phyloP scores from a whole-genome alignment of 1,140 invertebrate genomes.

The Pseudomyrmex dendroicus region DNA sequence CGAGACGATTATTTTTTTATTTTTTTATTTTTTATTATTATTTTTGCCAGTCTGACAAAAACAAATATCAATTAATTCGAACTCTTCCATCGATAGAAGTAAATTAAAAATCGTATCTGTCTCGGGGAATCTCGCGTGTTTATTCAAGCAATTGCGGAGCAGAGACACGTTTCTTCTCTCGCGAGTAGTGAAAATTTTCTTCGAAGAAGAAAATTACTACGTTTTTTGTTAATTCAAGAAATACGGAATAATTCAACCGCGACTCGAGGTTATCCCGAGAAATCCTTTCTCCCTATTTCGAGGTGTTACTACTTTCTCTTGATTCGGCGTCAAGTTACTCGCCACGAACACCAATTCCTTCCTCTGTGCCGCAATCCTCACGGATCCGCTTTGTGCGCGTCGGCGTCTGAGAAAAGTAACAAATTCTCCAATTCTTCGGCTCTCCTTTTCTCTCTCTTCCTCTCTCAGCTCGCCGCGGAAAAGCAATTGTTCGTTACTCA shows the following conservation, averaged over 20 bases:
- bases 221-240: background rate
- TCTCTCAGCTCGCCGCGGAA: background rate
- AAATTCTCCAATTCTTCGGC: constrained; percentile 49
- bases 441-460: background rate
- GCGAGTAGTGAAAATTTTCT: constrained; percentile 24
- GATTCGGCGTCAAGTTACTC: constrained; percentile 16
- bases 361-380: constrained; percentile 15
- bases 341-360: constrained; percentile 35
- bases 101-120: constrained; percentile 10
- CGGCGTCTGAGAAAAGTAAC: constrained; percentile 46
- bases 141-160: background rate
- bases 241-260: too few relatives aligned
- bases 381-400: constrained; percentile 40
- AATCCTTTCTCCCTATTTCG: constrained; percentile 1
- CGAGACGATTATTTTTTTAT: too few relatives aligned
- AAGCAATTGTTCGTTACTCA: constrained; percentile 51
- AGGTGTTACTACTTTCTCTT: constrained; percentile 13
- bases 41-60: background rate
- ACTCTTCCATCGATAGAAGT: background rate
- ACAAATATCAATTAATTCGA: background rate
- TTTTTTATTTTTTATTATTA: background rate
- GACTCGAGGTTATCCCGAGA: background rate
- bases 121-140: background rate
- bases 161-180: background rate
- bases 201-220: constrained; percentile 14